These are phyloP conservation scores for Aramus guarauna DNA, from an alignment of 2,113 vertebrate genomes.

Conservation along the genomic window DNA sequence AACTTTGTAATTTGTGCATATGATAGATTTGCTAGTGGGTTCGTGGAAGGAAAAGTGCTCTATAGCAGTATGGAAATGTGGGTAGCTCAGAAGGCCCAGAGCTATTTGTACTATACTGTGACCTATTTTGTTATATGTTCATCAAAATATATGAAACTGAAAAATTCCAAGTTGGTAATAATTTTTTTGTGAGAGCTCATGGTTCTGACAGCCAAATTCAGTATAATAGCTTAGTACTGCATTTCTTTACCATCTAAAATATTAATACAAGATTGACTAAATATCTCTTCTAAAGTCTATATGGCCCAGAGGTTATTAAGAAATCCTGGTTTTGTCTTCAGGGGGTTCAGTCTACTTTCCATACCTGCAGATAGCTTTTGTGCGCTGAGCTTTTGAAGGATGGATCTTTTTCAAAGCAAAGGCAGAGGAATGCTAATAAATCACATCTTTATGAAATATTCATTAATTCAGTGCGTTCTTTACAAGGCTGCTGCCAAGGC, in stretches of 20 bases:
- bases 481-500: conserved; percentile 66
- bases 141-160: conserved; percentile 15
- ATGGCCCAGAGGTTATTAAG: conserved; percentile 56
- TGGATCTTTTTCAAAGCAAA: conserved; percentile 69
- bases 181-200: not conserved
- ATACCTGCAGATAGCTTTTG: conserved; percentile 65
- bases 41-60: not conserved
- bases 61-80: not conserved
- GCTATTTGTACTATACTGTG: not conserved
- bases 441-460: conserved; percentile 79
- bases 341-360: conserved; percentile 59
- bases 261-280: conserved; percentile 70
- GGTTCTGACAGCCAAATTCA: conserved; percentile 40
- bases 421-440: conserved; percentile 70
- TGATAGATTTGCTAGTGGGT: not conserved
- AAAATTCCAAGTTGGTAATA: conserved; percentile 38
- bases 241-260: conserved; percentile 64
- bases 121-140: conserved; percentile 21
- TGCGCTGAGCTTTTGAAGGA: conserved; percentile 60
- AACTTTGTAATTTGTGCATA: not conserved
- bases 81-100: not conserved
- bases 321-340: conserved; percentile 56
- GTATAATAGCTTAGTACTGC: conserved; percentile 32
- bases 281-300: conserved; percentile 55
- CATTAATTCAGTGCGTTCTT: conserved; percentile 69